phyloP scores from a whole-genome alignment of 1,140 invertebrate genomes.

The Nautilus pompilius region DNA sequence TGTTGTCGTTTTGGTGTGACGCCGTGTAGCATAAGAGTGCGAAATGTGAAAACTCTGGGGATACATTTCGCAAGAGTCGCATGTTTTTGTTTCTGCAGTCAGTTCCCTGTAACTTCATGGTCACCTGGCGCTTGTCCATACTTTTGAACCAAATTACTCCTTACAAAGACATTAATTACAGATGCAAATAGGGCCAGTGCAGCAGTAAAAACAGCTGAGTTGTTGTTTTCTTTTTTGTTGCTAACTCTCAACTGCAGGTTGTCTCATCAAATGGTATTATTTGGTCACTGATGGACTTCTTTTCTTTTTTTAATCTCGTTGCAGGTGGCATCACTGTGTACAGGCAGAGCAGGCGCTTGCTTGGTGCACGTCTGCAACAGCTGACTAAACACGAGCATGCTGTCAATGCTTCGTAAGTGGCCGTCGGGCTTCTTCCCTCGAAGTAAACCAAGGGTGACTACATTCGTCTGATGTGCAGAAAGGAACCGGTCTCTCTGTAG shows the following conservation, averaged over 20 bases:
- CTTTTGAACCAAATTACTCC: background rate
- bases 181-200: background rate
- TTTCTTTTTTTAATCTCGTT: slow-evolving; percentile 19
- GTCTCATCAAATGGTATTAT: background rate
- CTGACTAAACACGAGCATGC: slow-evolving; percentile 45
- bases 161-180: background rate
- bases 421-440: slow-evolving; percentile 42
- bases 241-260: background rate
- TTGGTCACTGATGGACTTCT: background rate
- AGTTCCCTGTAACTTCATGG: no score
- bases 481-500: background rate
- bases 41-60: no score
- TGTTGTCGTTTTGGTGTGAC: no score
- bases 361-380: slow-evolving; percentile 65
- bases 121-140: no score
- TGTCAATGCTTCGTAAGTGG: slow-evolving; percentile 43
- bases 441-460: background rate
- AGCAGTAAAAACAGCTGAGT: background rate
- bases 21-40: no score
- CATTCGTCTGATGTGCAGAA: background rate
- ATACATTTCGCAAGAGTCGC: no score
- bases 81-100: no score
- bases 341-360: slow-evolving; percentile 80
- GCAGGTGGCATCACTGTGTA: slow-evolving; percentile 70
- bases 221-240: background rate